A percentile compares a stretch with the other conserved stretches of the same genome.
Conservation (phyloP, 2,888 invertebrate species). For the Eumerus sabulonum region DNA sequence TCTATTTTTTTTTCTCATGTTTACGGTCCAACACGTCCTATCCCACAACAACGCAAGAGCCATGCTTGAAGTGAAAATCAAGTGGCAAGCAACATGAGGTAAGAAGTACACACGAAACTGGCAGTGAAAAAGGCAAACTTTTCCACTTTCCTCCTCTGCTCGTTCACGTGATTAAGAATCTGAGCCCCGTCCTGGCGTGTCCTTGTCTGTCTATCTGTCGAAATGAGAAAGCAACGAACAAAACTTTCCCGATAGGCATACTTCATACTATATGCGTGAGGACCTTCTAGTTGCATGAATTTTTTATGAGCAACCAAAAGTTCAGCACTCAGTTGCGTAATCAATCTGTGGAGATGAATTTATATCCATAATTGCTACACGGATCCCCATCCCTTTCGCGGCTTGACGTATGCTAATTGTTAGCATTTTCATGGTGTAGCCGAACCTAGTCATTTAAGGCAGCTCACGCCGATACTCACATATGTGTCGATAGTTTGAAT, state of each 20-base stretch:
- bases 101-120: constrained; percentile 5
- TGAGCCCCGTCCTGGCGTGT: not conserved
- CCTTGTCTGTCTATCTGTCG: constrained; percentile 15
- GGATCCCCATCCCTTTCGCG: too few relatives aligned
- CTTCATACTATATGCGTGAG: constrained; percentile 12
- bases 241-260: not conserved
- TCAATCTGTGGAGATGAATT: constrained; percentile 58
- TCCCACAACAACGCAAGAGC: not conserved
- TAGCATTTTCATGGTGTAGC: constrained; percentile 47
- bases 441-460: constrained; percentile 50
- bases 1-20: constrained; percentile 15
- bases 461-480: constrained; percentile 55
- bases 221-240: constrained; percentile 1
- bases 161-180: not conserved
- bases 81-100: not conserved
- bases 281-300: constrained; percentile 41
- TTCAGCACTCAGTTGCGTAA: constrained; percentile 48
- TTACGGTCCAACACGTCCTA: constrained; percentile 23
- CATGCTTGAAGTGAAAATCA: not conserved
- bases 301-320: constrained; percentile 41
- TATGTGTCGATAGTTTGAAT: constrained; percentile 34
- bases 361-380: constrained; percentile 47
- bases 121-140: constrained; percentile 34
- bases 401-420: constrained; percentile 45
- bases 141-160: not conserved